These are phyloP conservation scores for Rhadina sibilatrix DNA, from an alignment of 2,113 vertebrate genomes.

Conservation along the genomic window DNA sequence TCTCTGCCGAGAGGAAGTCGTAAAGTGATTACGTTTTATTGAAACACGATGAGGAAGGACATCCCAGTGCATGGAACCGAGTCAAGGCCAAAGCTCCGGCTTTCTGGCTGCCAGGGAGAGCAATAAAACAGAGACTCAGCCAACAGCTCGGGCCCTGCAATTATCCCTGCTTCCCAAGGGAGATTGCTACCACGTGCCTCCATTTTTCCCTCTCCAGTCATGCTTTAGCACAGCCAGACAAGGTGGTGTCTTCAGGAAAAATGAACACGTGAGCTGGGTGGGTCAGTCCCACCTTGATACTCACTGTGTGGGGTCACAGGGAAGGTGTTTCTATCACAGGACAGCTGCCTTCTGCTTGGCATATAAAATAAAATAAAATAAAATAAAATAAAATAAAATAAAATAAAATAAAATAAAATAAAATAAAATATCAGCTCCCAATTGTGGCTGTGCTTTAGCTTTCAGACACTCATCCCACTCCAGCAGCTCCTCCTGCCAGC, in stretches of 20 bases:
- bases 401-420: background rate
- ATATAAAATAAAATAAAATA: background rate
- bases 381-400: background rate
- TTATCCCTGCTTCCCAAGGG: background rate
- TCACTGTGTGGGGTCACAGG: rapidly evolving
- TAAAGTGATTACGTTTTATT: background rate
- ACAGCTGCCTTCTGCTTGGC: background rate
- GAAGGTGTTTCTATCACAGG: background rate
- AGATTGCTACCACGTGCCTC: background rate
- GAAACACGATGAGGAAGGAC: background rate
- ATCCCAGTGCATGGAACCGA: background rate
- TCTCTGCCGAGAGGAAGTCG: background rate
- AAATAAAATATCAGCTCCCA: background rate
- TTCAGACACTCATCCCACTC: background rate
- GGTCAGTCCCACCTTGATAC: background rate
- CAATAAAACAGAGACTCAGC: background rate
- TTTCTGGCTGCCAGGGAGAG: background rate
- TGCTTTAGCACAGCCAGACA: background rate
- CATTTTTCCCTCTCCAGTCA: background rate
- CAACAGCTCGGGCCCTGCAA: background rate
- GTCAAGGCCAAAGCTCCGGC: background rate
- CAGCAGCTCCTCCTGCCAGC: background rate
- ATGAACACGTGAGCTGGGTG: rapidly evolving
- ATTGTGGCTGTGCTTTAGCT: background rate
- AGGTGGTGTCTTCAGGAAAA: background rate